phyloP scores from a whole-genome alignment of 2,797 vertebrate genomes.

The Neosilurus hyrtlii region DNA sequence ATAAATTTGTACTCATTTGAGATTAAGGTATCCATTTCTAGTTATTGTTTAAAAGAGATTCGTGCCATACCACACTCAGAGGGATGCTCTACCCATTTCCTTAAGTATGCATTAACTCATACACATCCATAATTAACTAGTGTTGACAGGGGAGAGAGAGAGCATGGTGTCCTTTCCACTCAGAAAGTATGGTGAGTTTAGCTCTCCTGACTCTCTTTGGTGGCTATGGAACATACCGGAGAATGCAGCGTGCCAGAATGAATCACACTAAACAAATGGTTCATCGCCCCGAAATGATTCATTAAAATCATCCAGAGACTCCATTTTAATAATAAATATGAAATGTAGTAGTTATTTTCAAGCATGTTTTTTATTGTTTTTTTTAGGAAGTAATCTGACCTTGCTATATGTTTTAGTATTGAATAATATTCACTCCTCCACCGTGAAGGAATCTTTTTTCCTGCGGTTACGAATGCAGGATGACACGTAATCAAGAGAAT shows the following conservation, averaged over 20 bases:
- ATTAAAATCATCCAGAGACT: background rate
- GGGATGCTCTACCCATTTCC: no score
- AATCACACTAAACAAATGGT: background rate
- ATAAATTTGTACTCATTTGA: background rate
- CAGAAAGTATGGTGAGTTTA: background rate
- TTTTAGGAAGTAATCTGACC: background rate
- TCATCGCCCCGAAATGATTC: background rate
- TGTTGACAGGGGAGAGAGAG: background rate
- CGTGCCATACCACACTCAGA: background rate
- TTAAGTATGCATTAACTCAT: background rate
- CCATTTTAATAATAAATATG: background rate
- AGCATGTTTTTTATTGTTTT: background rate
- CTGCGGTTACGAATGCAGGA: background rate
- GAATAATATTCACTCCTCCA: background rate
- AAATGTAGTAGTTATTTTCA: conserved; percentile 1
- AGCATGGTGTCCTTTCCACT: no score
- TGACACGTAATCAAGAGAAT: conserved; percentile 14
- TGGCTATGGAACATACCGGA: background rate
- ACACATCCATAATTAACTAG: no score
- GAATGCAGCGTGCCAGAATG: background rate
- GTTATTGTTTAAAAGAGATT: background rate
- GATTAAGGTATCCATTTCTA: background rate
- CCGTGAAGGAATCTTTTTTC: background rate
- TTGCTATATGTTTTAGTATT: background rate
- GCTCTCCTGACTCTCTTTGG: background rate